Conservation (phyloP, 2,113 vertebrate genomes). For the Poicephalus gulielmi region DNA sequence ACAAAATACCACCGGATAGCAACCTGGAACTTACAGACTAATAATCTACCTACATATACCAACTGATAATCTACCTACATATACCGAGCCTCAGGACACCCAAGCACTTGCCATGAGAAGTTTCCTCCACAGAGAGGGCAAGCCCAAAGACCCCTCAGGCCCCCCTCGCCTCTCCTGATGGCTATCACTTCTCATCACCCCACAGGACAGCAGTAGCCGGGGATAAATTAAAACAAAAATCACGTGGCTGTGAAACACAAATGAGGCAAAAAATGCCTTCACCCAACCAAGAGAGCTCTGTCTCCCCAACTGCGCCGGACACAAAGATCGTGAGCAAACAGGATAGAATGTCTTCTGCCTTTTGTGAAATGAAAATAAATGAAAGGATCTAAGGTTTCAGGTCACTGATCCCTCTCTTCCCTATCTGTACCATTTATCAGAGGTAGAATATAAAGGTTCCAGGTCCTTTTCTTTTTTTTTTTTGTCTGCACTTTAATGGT, state of each 20-base stretch:
- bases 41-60: fast-evolving
- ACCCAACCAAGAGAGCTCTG: conserved; percentile 31
- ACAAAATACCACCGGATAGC: background rate
- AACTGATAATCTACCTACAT: no score
- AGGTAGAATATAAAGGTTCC: conserved; percentile 65
- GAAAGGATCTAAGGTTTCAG: conserved; percentile 72
- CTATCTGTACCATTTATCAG: conserved; percentile 72
- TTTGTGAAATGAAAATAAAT: conserved; percentile 74
- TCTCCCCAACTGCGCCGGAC: conserved; percentile 42
- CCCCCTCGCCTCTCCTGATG: background rate
- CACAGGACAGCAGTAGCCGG: background rate
- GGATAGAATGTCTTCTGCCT: conserved; percentile 71
- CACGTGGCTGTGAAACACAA: conserved; percentile 52
- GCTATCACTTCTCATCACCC: background rate
- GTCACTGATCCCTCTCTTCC: conserved; percentile 65
- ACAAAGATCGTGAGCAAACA: conserved; percentile 67
- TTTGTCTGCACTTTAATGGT: conserved; percentile 43
- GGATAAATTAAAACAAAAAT: conserved; percentile 36
- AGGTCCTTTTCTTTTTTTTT: conserved; percentile 28
- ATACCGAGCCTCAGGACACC: background rate
- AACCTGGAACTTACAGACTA: background rate
- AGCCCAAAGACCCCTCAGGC: background rate
- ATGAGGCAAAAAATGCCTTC: conserved; percentile 54
- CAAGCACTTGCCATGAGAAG: fast-evolving
- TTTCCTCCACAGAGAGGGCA: background rate